Evolutionary conservation across 1,140 invertebrate genomes (phyloP).

Genomic region (Lepidurus couesii): DNA sequence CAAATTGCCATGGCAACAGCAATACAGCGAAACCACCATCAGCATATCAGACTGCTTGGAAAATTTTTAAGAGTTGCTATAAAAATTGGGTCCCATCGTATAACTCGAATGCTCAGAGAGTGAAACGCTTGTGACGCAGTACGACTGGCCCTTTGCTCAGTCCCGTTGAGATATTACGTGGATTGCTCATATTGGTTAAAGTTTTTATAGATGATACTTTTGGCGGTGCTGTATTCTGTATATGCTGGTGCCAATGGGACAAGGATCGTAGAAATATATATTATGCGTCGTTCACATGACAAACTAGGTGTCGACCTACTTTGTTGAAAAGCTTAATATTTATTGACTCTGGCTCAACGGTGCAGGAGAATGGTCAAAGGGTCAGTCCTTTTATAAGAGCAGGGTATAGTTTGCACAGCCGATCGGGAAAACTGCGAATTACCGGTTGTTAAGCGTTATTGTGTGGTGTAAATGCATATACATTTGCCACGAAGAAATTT

Average conservation of each 20-base stretch:
- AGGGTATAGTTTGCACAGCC: too few relatives aligned
- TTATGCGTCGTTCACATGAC: too few relatives aligned
- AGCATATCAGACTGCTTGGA: not conserved
- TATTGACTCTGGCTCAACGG: too few relatives aligned
- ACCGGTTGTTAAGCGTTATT: too few relatives aligned
- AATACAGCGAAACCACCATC: not conserved
- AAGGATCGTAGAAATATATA: not conserved
- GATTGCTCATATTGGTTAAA: not conserved
- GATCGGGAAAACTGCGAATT: too few relatives aligned
- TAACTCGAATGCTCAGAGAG: not conserved
- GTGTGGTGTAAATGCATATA: too few relatives aligned
- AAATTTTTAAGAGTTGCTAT: not conserved
- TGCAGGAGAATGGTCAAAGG: too few relatives aligned
- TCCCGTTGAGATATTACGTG: not conserved
- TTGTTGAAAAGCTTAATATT: too few relatives aligned
- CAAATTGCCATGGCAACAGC: conserved; percentile 3
- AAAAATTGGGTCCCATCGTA: not conserved
- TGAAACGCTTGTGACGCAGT: not conserved
- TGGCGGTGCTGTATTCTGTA: not conserved
- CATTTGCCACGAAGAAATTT: too few relatives aligned
- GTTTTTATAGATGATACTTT: not conserved
- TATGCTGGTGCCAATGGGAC: not conserved
- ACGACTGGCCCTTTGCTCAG: not conserved
- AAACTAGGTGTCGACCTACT: too few relatives aligned
- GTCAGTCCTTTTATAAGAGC: too few relatives aligned